Evolutionary conservation across 1,140 invertebrate species (phyloP).

Genomic region (Bombus haemorrhoidalis): DNA sequence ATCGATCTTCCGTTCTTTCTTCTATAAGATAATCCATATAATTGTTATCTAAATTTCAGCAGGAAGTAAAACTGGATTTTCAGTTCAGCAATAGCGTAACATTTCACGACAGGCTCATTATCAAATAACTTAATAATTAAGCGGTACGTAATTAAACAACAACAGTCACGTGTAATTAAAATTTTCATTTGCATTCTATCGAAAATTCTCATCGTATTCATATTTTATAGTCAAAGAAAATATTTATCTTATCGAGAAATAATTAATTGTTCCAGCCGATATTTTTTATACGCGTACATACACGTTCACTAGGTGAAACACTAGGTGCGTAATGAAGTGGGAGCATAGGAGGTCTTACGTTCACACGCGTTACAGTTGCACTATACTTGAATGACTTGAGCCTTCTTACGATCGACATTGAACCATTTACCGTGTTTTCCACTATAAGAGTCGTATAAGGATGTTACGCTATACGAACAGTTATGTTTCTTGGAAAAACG

Average conservation of each 20-base stretch:
- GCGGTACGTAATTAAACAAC: neutral
- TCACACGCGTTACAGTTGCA: constrained; percentile 74
- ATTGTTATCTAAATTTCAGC: neutral
- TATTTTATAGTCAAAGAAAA: too few relatives aligned
- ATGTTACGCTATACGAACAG: neutral
- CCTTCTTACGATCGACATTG: constrained; percentile 73
- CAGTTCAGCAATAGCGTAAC: neutral
- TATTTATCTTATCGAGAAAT: neutral
- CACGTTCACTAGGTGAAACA: too few relatives aligned
- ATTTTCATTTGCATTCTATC: neutral
- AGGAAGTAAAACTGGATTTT: neutral
- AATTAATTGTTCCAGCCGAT: neutral
- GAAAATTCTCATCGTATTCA: neutral
- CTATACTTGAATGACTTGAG: constrained; percentile 36
- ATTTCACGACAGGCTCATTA: neutral
- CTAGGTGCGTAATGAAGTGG: constrained; percentile 68
- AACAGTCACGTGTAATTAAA: neutral
- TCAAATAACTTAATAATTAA: neutral
- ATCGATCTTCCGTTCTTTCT: too few relatives aligned
- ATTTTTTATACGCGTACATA: neutral
- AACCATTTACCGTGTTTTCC: constrained; percentile 47
- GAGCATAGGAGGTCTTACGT: constrained; percentile 71
- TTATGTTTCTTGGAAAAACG: constrained; percentile 6
- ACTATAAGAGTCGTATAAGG: neutral
- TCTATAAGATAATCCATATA: too few relatives aligned